These are phyloP conservation scores for Pseudopodoces humilis DNA, from an alignment of 2,113 vertebrate genomes.

Conservation along the genomic window DNA sequence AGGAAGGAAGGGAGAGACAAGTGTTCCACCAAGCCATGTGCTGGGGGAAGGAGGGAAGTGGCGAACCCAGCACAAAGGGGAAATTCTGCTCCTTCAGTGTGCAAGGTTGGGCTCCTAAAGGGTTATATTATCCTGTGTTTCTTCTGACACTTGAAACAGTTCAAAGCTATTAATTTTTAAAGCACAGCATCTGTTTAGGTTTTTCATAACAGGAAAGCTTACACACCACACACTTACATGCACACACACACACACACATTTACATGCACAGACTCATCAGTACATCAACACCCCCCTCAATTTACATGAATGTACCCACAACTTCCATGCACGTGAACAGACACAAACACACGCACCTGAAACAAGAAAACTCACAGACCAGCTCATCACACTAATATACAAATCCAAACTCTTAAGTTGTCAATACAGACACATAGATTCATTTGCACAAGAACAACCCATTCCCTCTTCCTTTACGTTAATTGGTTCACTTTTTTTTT, in stretches of 20 bases:
- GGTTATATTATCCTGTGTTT: conserved; percentile 65
- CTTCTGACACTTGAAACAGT: conserved; percentile 80
- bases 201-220: conserved; percentile 60
- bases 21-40: neutral
- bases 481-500: neutral
- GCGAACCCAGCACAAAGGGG: neutral
- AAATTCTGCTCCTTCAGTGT: neutral
- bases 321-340: neutral
- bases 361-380: neutral
- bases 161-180: conserved; percentile 82
- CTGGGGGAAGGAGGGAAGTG: neutral
- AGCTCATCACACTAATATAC: neutral
- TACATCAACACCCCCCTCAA: neutral
- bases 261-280: neutral
- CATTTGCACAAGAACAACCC: neutral
- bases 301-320: neutral
- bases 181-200: conserved; percentile 75
- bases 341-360: neutral
- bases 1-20: neutral
- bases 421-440: neutral
- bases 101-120: conserved; percentile 48
- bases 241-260: neutral
- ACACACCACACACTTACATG: conserved; percentile 30
- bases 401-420: neutral
- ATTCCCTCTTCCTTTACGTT: neutral